Percentiles rank a stretch among this genome's conserved stretches.
Evolutionary conservation across 2,888 invertebrate species (phyloP).

Genomic region (Blera fallax): DNA sequence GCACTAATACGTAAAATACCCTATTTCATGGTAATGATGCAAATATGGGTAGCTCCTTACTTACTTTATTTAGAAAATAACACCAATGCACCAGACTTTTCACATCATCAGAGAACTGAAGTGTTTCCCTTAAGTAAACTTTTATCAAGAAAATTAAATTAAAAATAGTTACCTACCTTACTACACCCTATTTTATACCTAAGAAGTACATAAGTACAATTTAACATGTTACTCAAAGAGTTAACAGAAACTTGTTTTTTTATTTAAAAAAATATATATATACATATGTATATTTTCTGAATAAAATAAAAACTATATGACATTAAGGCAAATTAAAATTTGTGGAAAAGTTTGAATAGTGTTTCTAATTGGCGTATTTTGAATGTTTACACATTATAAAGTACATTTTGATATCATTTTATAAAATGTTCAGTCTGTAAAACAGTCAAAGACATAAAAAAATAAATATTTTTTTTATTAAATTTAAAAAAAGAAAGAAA

Average conservation of each 20-base stretch:
- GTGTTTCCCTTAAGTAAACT: neutral
- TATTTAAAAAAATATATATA: neutral
- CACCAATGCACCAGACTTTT: neutral
- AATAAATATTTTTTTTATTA: slow-evolving; percentile 10
- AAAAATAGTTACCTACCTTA: neutral
- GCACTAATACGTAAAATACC: neutral
- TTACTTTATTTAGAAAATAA: neutral
- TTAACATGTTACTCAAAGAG: neutral
- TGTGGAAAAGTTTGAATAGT: slow-evolving; percentile 2
- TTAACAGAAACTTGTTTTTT: neutral
- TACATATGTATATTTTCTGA: neutral
- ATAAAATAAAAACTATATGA: slow-evolving; percentile 2
- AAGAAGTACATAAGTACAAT: neutral
- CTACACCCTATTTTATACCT: slow-evolving; percentile 8
- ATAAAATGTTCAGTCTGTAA: slow-evolving; percentile 52
- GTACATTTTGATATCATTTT: slow-evolving; percentile 49
- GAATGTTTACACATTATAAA: slow-evolving; percentile 50
- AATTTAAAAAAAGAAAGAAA: slow-evolving; percentile 1
- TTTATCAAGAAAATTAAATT: too few relatives aligned
- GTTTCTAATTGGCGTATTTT: slow-evolving; percentile 29
- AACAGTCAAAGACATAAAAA: slow-evolving; percentile 20
- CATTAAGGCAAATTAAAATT: slow-evolving; percentile 13
- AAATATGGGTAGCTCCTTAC: neutral
- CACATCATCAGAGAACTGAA: neutral
- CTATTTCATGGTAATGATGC: neutral